Evolutionary conservation across 2,888 invertebrate genomes (phyloP).

Genomic region (Trichogramma evanescens): DNA sequence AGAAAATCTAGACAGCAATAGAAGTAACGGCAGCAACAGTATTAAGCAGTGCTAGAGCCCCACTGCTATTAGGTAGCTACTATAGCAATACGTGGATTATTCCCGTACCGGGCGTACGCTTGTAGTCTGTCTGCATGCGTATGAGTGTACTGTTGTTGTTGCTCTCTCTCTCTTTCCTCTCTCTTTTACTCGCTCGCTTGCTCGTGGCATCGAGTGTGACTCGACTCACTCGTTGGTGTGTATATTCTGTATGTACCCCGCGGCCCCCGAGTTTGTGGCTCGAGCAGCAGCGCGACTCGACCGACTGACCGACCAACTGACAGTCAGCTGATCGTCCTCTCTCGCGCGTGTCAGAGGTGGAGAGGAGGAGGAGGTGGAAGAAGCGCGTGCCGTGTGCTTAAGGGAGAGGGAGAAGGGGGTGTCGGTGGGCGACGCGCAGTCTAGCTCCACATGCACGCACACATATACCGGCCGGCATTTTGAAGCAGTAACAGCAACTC

Average conservation of each 20-base stretch:
- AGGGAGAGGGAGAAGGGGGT: slow-evolving; percentile 26
- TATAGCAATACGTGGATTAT: too few relatives aligned
- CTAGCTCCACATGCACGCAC: slow-evolving; percentile 29
- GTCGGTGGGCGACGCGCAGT: slow-evolving; percentile 43
- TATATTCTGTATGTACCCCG: neutral
- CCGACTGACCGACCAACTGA: slow-evolving; percentile 34
- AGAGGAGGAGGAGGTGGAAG: slow-evolving; percentile 17
- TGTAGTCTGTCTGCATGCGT: too few relatives aligned
- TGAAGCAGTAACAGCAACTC: too few relatives aligned
- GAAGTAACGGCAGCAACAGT: too few relatives aligned
- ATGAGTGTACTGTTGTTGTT: slow-evolving; percentile 1
- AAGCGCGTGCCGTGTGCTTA: slow-evolving; percentile 15
- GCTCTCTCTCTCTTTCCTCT: too few relatives aligned
- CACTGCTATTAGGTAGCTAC: too few relatives aligned
- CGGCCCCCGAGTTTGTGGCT: slow-evolving; percentile 3
- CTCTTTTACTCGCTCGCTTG: slow-evolving; percentile 3
- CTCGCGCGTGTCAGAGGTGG: slow-evolving; percentile 23
- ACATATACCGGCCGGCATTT: too few relatives aligned
- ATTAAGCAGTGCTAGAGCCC: too few relatives aligned
- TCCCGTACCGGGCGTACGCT: too few relatives aligned
- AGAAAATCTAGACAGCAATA: too few relatives aligned
- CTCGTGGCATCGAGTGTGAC: slow-evolving; percentile 7
- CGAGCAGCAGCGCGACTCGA: slow-evolving; percentile 27
- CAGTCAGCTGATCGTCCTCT: slow-evolving; percentile 43
- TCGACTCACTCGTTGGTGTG: neutral